These are phyloP conservation scores for Brachionus paranguensis DNA, from an alignment of 1,140 invertebrate species.

Conservation along the genomic window DNA sequence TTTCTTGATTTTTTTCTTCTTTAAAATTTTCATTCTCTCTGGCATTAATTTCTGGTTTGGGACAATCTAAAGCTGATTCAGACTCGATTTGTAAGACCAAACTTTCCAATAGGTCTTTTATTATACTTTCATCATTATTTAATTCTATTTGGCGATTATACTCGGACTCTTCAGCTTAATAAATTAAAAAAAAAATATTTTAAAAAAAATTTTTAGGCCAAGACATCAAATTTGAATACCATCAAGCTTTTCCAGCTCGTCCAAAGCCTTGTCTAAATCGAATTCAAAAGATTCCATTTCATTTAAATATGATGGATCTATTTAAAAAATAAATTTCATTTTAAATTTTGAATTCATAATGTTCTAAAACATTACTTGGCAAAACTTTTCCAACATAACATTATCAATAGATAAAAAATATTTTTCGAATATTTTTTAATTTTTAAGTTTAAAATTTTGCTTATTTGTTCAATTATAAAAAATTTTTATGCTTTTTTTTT, in stretches of 20 bases:
- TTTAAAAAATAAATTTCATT: not conserved
- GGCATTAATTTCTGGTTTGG: not conserved
- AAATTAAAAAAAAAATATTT: too few relatives aligned
- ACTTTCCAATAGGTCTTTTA: not conserved
- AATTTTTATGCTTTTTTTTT: too few relatives aligned
- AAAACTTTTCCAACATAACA: constrained; percentile 6
- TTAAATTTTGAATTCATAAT: constrained; percentile 19
- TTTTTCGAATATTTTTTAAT: not conserved
- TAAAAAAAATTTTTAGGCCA: too few relatives aligned
- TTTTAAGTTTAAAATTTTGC: not conserved
- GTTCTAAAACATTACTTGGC: not conserved
- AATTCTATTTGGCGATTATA: not conserved
- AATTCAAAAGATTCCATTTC: constrained; percentile 11
- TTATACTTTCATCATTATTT: not conserved
- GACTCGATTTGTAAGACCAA: not conserved
- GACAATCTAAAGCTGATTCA: not conserved
- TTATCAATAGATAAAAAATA: not conserved
- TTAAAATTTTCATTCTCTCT: not conserved
- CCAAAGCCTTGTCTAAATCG: constrained; percentile 7
- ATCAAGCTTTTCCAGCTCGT: constrained; percentile 23
- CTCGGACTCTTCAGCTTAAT: not conserved
- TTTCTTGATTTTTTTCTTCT: not conserved
- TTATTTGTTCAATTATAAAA: not conserved
- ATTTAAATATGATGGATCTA: not conserved
- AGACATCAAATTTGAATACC: not conserved